Conservation (phyloP, 2,888 invertebrate species). For the Eupithecia insigniata region DNA sequence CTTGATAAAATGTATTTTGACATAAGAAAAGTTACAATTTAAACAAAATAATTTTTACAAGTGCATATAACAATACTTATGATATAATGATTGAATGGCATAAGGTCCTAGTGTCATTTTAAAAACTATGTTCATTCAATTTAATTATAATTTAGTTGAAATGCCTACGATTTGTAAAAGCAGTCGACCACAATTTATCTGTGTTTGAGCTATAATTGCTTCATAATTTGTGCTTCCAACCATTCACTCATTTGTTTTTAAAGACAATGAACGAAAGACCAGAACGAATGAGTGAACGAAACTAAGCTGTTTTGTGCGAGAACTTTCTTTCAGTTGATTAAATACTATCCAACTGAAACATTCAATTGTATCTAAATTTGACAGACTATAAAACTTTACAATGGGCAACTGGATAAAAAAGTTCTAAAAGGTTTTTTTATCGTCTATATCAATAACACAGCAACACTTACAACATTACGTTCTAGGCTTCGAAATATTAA, state of each 20-base stretch:
- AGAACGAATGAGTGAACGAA: not conserved
- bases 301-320: not conserved
- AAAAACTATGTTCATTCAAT: constrained; percentile 3
- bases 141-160: not conserved
- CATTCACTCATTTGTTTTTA: not conserved
- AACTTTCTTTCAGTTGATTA: not conserved
- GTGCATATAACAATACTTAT: constrained; percentile 1
- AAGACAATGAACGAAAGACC: not conserved
- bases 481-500: constrained; percentile 52
- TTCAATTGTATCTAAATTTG: constrained; percentile 19
- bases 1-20: constrained; percentile 4
- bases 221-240: constrained; percentile 3
- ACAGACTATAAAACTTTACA: constrained; percentile 29
- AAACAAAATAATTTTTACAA: not conserved
- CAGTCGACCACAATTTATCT: not conserved
- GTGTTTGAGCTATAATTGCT: not conserved
- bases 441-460: constrained; percentile 36
- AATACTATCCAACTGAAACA: not conserved
- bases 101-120: not conserved
- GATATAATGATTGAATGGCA: constrained; percentile 4
- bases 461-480: constrained; percentile 45
- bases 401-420: constrained; percentile 25
- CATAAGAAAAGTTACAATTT: not conserved
- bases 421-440: constrained; percentile 27
- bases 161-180: constrained; percentile 3